These are phyloP conservation scores for Hyphantria cunea DNA, from an alignment of 1,140 invertebrate genomes.

Conservation along the genomic window DNA sequence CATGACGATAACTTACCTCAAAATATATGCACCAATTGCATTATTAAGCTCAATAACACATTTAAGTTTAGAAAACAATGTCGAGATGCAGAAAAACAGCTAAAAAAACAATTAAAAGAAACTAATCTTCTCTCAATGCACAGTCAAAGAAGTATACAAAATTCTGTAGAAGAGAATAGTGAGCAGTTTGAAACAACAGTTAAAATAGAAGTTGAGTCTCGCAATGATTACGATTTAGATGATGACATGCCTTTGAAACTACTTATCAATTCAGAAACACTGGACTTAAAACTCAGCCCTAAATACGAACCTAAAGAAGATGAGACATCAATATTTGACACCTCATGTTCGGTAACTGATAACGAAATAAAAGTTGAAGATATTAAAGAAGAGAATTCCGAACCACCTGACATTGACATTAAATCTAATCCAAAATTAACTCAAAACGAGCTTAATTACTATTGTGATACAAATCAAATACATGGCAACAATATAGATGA, in stretches of 20 bases:
- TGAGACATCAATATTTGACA: background rate
- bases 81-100: constrained; percentile 29
- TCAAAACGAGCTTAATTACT: background rate
- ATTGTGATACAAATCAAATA: background rate
- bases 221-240: no score
- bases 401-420: background rate
- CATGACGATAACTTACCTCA: constrained; percentile 58
- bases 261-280: no score
- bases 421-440: background rate
- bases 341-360: background rate
- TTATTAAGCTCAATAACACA: constrained; percentile 17
- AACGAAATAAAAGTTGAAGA: background rate
- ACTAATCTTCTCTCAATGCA: background rate
- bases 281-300: background rate
- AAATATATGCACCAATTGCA: constrained; percentile 35
- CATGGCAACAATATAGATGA: background rate
- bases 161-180: background rate
- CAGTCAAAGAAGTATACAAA: background rate
- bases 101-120: constrained; percentile 10
- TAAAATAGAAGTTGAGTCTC: background rate
- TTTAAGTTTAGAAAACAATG: constrained; percentile 36
- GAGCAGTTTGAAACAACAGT: background rate
- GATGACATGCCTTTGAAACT: no score
- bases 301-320: background rate
- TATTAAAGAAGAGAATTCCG: background rate